phyloP scores from a whole-genome alignment of 2,113 vertebrate species.

The Terrapene triunguis region DNA sequence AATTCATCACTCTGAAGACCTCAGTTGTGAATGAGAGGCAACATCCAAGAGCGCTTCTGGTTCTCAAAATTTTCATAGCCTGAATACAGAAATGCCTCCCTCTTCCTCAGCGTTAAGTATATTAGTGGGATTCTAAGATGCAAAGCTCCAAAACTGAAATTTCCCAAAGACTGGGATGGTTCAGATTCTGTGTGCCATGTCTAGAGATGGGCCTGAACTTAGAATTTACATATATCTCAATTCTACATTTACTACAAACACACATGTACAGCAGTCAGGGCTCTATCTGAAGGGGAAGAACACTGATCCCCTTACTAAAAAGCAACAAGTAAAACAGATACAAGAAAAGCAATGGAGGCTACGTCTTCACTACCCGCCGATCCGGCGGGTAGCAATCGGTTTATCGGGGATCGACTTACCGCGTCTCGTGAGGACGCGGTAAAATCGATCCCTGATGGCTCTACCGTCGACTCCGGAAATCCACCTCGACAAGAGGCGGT shows the following conservation, averaged over 20 bases:
- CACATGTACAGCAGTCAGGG: too few species aligned
- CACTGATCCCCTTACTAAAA: background rate
- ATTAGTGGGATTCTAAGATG: background rate
- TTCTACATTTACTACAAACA: background rate
- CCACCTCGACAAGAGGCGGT: too few species aligned
- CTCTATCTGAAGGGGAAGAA: too few species aligned
- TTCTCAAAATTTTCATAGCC: background rate
- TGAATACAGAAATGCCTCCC: background rate
- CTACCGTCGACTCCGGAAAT: too few species aligned
- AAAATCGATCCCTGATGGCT: too few species aligned
- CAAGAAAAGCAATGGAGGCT: background rate
- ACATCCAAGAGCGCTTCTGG: background rate
- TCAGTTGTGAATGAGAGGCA: background rate
- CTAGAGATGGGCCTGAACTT: background rate
- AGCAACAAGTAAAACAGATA: background rate
- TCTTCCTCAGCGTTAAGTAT: accelerated
- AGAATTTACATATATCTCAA: background rate
- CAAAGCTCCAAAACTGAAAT: background rate
- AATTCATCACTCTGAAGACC: background rate
- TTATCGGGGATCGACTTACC: too few species aligned
- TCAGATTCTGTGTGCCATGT: background rate
- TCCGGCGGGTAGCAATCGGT: too few species aligned
- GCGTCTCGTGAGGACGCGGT: too few species aligned
- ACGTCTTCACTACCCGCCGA: too few species aligned
- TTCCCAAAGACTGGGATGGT: accelerated